Percentiles rank a stretch among this genome's conserved stretches.
These are phyloP conservation scores for Diplosoma virens DNA, from an alignment of 23 tunicate species.

Conservation along the genomic window DNA sequence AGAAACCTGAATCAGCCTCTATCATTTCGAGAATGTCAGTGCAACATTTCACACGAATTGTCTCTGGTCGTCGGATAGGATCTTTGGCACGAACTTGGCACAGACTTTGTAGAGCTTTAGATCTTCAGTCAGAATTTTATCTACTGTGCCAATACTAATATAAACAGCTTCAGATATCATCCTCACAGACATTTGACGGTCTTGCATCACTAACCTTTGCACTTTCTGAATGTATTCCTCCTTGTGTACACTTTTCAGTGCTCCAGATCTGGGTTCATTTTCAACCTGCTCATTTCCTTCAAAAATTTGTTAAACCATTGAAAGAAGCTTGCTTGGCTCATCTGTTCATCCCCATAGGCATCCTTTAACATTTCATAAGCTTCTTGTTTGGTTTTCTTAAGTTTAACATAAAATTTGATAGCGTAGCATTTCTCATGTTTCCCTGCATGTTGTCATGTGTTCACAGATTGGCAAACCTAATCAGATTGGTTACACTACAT, in stretches of 20 bases:
- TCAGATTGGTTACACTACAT: slow-evolving; percentile 12
- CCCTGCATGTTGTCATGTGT: slow-evolving; percentile 9
- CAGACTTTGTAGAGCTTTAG: slow-evolving; percentile 10
- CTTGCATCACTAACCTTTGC: slow-evolving; percentile 10
- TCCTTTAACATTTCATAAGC: not conserved
- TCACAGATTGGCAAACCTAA: slow-evolving; percentile 7
- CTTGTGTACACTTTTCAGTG: not conserved
- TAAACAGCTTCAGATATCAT: slow-evolving; percentile 3
- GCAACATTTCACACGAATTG: too few species aligned
- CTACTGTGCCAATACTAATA: slow-evolving; percentile 11
- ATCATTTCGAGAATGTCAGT: slow-evolving; percentile 10
- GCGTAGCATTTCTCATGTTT: slow-evolving; percentile 3
- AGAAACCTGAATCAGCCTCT: slow-evolving; percentile 11
- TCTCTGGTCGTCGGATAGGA: too few species aligned
- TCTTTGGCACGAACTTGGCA: slow-evolving; percentile 8
- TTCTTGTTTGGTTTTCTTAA: not conserved
- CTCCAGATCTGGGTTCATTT: slow-evolving; percentile 11
- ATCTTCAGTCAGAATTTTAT: slow-evolving; percentile 6
- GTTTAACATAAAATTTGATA: slow-evolving; percentile 7
- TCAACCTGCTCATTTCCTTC: slow-evolving; percentile 6
- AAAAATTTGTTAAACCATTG: slow-evolving; percentile 18
- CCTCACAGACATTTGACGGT: slow-evolving; percentile 11
- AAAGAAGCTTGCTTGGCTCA: slow-evolving; percentile 21
- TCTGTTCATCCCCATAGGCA: slow-evolving; percentile 13
- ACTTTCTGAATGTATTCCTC: slow-evolving; percentile 13